Evolutionary conservation across 1,140 invertebrate species (phyloP), one percentile per base, ranked within the genome.

Genomic region (Metopolophium dirhodum): DNA sequence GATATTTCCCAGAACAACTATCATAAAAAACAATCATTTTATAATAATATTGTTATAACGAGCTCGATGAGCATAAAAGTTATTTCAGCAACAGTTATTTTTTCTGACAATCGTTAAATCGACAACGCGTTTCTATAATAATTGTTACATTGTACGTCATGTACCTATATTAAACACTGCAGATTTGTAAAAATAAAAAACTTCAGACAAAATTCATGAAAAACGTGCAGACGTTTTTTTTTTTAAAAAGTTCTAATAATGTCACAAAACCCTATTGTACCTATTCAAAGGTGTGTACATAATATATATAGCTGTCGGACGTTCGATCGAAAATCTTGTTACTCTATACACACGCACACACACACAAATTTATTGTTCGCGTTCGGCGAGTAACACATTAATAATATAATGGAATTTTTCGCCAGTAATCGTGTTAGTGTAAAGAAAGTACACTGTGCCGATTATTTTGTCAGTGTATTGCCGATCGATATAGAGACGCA

Each of bases 301-400:
- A 85, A 20, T 11, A 22, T 37, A 54, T 37, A 88, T 35, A 89
- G 30, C 9, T 22, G n/a, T 89, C 8, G 35, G 49, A 37, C 49
- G 35, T 54, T 35, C 45, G 23, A 88, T 88, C 1, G 87, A 89
- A 54, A 89, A 89, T 54, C 87, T 37, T 89, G 35, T 89, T 89
- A 26, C 8, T 37, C 26, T 88, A 26, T 26, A 26, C 22, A n/a
- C 7, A 4, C 1, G 23, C 7, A 35, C 35, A 1, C 1, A 22
- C 1, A 35, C 41, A 41, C 35, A 37, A 22, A 18, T 37, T 37
- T 20, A 57, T 89, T 14, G 30, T 49, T 18, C 14, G 85, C 35
- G 49, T 54, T 54, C 87, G 4, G 51, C n/a, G n/a, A 22, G 87
- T 26, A 57, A 57, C 87, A 30, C 85, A 51, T 22, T 41, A 41